Base-by-base conservation (phyloP, 2,888 invertebrate species). In the Cheilosia vulpina region DNA sequence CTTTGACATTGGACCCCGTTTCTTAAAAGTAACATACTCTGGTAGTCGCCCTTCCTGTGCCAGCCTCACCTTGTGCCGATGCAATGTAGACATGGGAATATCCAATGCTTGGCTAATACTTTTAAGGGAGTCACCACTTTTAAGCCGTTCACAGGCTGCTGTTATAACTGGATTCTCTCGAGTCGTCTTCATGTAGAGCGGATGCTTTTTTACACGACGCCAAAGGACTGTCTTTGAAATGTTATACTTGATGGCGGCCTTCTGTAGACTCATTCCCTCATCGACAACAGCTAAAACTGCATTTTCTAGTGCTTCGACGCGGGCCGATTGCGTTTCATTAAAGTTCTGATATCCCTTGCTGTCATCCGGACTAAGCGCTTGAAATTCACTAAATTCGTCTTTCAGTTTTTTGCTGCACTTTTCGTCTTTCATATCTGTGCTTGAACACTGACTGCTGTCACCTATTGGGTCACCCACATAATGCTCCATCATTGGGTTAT, bases 41-140 rank as follows among this genome's bases (percentile, higher is more conserved):
- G 92, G 92, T 13, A 92, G 79, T 1, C 91, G 90, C 1, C 92
- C 92, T 55, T 91, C 90, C 21, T 90, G 89, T 0, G 91, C 90
- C 0, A 92, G 87, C 3, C 92, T 89, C 0, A 92, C 91, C 78
- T 92, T 92, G 62, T 92, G 92, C 0, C 92, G 88, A 82, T 92
- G 92, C 19, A 92, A 81, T 4, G 92, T 92, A 0, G 92, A 92
- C 90, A 92, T 92, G n/a, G 92, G 92, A 85, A 92, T 92, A n/a
- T 90, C 89, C 13, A 92, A 87, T 52, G 91, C 91, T 66, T 90
- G 90, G 47, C 92, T 92, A 27, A 92, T 91, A 83, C 89, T 91
- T 79, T 92, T 92, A 1, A 92, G 78, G 0, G 92, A 91, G 69
- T 92, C 91, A 0, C 92, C 92, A 5, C 84, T 90, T 69, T 91